Evolutionary conservation across 2,113 vertebrate genomes (phyloP).

Genomic region (Toxotes chatareus): DNA sequence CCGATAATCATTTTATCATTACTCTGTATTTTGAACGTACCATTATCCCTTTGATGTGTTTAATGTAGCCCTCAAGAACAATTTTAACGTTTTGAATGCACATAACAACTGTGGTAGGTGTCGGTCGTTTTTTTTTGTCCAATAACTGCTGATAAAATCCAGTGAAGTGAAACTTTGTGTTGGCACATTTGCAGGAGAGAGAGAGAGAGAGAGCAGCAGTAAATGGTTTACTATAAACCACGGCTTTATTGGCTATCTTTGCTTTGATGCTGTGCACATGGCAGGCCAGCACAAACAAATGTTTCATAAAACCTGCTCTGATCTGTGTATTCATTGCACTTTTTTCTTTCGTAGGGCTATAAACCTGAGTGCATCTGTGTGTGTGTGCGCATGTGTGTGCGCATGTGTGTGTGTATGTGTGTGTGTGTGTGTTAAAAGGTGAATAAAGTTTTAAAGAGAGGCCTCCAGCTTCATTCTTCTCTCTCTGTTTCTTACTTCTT

Average conservation of each 20-base stretch:
- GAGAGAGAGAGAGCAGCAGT: constrained; percentile 28
- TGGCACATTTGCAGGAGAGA: constrained; percentile 30
- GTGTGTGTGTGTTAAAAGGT: not conserved
- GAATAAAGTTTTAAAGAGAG: constrained; percentile 1
- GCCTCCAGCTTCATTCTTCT: constrained; percentile 2
- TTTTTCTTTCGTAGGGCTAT: constrained; percentile 43
- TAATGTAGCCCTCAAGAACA: constrained; percentile 29
- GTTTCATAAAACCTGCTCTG: constrained; percentile 59
- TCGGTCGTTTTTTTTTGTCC: constrained; percentile 68
- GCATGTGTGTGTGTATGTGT: not conserved
- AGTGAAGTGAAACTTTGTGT: constrained; percentile 45
- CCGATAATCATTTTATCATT: constrained; percentile 41
- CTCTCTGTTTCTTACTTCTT: not conserved
- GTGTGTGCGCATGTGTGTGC: not conserved
- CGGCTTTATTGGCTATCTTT: constrained; percentile 63
- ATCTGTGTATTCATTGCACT: constrained; percentile 44
- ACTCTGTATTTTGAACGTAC: constrained; percentile 23
- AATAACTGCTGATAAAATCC: constrained; percentile 47
- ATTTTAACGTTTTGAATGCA: constrained; percentile 41
- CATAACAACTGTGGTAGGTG: constrained; percentile 42
- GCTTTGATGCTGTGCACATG: constrained; percentile 69
- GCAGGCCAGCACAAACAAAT: constrained; percentile 60
- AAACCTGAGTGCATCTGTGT: constrained; percentile 29
- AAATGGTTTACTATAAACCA: constrained; percentile 60
- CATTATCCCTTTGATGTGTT: constrained; percentile 53